Percentiles rank a stretch among this genome's conserved stretches.
These are phyloP conservation scores for Vidua macroura DNA, from an alignment of 2,113 vertebrate genomes.

Conservation along the genomic window DNA sequence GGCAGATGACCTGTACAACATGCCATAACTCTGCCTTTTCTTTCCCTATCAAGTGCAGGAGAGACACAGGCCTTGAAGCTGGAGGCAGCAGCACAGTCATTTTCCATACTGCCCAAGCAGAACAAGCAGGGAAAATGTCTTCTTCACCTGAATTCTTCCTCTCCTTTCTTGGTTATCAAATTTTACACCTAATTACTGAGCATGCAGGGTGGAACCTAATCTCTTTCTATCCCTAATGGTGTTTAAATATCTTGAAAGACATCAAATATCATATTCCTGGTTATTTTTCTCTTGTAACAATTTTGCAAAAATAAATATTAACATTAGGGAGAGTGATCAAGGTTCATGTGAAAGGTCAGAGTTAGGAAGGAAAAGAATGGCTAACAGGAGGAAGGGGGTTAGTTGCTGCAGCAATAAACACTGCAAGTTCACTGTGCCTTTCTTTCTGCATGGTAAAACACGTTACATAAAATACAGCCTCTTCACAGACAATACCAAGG, in stretches of 20 bases:
- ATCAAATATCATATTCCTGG: not conserved
- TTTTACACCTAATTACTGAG: not conserved
- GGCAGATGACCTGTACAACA: not conserved
- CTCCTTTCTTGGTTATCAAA: not conserved
- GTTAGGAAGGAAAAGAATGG: not conserved
- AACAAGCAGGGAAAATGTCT: not conserved
- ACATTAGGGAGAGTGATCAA: not conserved
- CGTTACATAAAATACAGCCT: not conserved
- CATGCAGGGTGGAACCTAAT: not conserved
- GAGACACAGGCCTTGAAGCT: not conserved
- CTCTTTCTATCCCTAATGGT: not conserved
- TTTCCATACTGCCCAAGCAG: not conserved
- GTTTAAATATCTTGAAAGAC: not conserved
- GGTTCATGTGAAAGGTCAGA: not conserved
- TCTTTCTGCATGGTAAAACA: not conserved
- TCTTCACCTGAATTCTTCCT: not conserved
- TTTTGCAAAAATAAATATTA: not conserved
- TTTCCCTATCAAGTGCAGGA: not conserved
- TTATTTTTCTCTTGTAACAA: not conserved
- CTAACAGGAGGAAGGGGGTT: not conserved
- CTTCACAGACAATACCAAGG: not conserved
- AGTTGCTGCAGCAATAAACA: not conserved
- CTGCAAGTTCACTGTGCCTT: not conserved
- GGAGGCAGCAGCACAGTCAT: not conserved
- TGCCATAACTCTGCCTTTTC: not conserved